Evolutionary conservation across 2,797 vertebrate genomes (phyloP).

Genomic region (Macrochelys suwanniensis): DNA sequence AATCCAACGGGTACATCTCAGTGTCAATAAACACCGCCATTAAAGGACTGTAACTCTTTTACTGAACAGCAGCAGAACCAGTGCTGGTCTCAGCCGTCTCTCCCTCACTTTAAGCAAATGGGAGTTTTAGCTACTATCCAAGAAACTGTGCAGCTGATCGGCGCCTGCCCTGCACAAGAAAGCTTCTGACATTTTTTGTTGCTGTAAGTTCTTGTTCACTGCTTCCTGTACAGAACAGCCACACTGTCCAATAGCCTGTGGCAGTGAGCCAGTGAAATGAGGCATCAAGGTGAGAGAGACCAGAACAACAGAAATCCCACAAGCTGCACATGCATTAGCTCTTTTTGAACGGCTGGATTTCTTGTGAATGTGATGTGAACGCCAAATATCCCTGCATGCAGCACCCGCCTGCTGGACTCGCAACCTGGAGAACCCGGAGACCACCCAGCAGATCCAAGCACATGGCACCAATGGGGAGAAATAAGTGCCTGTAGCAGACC

Average conservation of each 20-base stretch:
- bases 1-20: neutral
- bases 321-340: conserved; percentile 22
- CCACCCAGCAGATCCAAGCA: neutral
- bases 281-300: conserved; percentile 53
- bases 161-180: conserved; percentile 8
- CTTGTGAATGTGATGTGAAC: neutral
- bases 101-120: neutral
- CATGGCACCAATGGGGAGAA: neutral
- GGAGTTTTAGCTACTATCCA: neutral
- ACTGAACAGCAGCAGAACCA: neutral
- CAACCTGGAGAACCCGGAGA: neutral
- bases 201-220: conserved; percentile 55
- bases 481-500: neutral
- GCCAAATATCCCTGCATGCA: neutral
- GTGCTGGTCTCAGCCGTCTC: neutral
- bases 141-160: conserved; percentile 18
- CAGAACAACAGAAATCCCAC: neutral
- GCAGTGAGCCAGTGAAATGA: conserved; percentile 51
- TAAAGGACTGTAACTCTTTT: neutral
- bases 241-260: neutral
- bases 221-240: conserved; percentile 43
- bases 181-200: conserved; percentile 55
- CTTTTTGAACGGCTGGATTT: neutral
- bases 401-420: neutral
- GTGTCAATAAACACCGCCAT: conserved; percentile 32